Evolutionary conservation across 2,797 vertebrate species (phyloP).

Genomic region (Acrossocheilus wenchowensis): DNA sequence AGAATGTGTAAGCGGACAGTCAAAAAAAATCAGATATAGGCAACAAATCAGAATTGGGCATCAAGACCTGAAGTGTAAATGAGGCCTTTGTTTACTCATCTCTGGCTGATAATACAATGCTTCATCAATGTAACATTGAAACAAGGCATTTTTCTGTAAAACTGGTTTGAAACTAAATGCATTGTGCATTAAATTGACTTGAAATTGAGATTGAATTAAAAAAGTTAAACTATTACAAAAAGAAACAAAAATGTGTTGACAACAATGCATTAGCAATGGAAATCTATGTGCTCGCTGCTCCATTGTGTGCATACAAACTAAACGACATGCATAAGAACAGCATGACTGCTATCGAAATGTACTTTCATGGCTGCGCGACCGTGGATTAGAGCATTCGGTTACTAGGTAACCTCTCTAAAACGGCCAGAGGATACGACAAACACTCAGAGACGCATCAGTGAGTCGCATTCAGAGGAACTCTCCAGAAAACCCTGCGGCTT

Average conservation of each 20-base stretch:
- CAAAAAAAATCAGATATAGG: too few species aligned
- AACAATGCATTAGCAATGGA: neutral
- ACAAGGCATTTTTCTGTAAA: too few species aligned
- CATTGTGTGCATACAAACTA: slow-evolving; percentile 13
- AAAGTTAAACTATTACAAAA: neutral
- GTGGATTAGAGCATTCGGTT: slow-evolving; percentile 5
- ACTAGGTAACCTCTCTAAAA: slow-evolving; percentile 25
- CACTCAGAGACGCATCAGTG: neutral
- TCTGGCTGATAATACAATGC: neutral
- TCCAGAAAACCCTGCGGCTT: slow-evolving; percentile 10
- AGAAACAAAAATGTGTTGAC: neutral
- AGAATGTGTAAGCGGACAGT: too few species aligned
- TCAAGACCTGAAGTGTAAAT: too few species aligned
- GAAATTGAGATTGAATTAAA: too few species aligned
- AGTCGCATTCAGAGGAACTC: slow-evolving; percentile 20
- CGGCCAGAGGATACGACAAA: neutral
- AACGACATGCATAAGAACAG: neutral
- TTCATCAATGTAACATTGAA: neutral
- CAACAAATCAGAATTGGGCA: too few species aligned
- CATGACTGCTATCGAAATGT: neutral
- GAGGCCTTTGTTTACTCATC: neutral
- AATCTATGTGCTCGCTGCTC: neutral
- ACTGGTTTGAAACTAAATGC: neutral
- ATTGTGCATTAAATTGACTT: too few species aligned
- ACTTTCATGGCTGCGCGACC: neutral